Evolutionary conservation across 1,140 invertebrate species (phyloP).

Genomic region (Zaprionus lachaisei): DNA sequence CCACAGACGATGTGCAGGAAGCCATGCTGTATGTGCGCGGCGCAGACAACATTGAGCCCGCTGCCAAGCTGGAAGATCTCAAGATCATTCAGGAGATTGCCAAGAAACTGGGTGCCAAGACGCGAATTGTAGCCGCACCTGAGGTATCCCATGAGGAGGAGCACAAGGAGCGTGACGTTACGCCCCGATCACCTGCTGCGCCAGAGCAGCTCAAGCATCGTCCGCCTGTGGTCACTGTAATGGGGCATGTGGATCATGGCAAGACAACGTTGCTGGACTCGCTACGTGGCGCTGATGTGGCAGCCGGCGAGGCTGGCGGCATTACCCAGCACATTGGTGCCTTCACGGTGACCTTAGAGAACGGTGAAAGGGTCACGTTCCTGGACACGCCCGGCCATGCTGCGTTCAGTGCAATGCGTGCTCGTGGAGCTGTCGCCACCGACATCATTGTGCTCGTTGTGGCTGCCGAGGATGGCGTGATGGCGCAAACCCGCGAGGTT

Average conservation of each 20-base stretch:
- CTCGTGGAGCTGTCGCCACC: conserved; percentile 95
- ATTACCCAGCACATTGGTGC: conserved; percentile 99
- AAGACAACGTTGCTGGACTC: conserved; percentile 98
- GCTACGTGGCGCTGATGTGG: conserved; percentile 93
- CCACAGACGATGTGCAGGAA: conserved; percentile 89
- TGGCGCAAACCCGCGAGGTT: conserved; percentile 97
- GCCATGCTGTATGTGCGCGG: conserved; percentile 88
- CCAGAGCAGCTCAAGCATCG: conserved; percentile 87
- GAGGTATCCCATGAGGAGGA: conserved; percentile 65
- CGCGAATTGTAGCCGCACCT: conserved; percentile 86
- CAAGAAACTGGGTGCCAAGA: conserved; percentile 88
- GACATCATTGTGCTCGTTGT: conserved; percentile 99
- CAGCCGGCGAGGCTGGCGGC: conserved; percentile 97
- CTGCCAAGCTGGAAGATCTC: conserved; percentile 85
- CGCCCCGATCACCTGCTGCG: conserved; percentile 87
- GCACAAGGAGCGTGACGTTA: conserved; percentile 85
- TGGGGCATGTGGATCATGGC: conserved; percentile 99
- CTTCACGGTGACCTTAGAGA: conserved; percentile 92
- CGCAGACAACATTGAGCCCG: conserved; percentile 84
- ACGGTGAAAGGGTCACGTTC: conserved; percentile 94
- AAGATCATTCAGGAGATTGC: conserved; percentile 88
- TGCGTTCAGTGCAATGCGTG: conserved; percentile 96
- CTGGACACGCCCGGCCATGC: conserved; percentile 99
- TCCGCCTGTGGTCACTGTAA: conserved; percentile 97
- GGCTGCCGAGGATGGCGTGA: conserved; percentile 99